phyloP scores from a whole-genome alignment of 2,888 invertebrate genomes.

The Xestia ashworthii region DNA sequence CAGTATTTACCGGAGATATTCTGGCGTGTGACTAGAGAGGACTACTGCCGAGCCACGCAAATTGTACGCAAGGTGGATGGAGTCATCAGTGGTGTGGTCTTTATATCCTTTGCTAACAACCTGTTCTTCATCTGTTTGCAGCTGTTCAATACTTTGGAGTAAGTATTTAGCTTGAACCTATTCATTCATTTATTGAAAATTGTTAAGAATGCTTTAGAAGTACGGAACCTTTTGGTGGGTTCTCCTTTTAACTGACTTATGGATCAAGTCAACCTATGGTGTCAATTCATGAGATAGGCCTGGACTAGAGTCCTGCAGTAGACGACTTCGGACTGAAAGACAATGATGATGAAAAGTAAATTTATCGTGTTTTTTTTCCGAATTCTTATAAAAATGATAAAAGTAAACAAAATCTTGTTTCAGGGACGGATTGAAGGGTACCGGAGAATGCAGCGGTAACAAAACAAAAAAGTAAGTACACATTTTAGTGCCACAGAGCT shows the following conservation, averaged over 20 bases:
- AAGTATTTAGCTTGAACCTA: not conserved
- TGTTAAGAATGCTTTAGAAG: not conserved
- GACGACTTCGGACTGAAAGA: not conserved
- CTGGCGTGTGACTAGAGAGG: slow-evolving; percentile 92
- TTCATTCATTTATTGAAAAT: not conserved
- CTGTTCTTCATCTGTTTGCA: slow-evolving; percentile 94
- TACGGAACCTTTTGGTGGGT: no score
- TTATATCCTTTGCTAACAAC: slow-evolving; percentile 93
- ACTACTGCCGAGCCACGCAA: slow-evolving; percentile 91
- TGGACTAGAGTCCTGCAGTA: not conserved
- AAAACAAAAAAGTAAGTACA: slow-evolving; percentile 66
- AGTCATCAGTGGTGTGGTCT: slow-evolving; percentile 91
- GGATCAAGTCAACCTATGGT: no score
- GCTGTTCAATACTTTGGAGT: slow-evolving; percentile 93
- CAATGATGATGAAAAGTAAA: not conserved
- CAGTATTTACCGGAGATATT: slow-evolving; percentile 92
- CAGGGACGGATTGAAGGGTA: slow-evolving; percentile 78
- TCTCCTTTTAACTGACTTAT: no score
- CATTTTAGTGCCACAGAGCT: not conserved
- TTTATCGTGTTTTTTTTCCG: not conserved
- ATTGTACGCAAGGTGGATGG: slow-evolving; percentile 92
- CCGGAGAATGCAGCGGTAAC: slow-evolving; percentile 69
- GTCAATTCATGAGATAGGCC: not conserved
- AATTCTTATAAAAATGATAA: not conserved
- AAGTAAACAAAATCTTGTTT: slow-evolving; percentile 35